phyloP scores from a whole-genome alignment of 2,797 vertebrate genomes.

The Heteromormyrus szaboi region DNA sequence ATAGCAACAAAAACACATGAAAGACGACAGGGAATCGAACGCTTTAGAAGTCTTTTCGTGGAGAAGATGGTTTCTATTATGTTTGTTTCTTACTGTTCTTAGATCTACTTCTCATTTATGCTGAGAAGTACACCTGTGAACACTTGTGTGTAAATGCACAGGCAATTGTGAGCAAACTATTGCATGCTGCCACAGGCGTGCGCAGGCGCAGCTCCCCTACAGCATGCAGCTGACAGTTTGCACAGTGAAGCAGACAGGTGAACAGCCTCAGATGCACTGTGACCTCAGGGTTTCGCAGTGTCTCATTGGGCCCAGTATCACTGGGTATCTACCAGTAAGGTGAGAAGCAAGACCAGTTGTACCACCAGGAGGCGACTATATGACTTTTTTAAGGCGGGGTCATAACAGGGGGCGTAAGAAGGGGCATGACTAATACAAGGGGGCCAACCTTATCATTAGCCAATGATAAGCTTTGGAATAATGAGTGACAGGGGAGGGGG shows the following conservation, averaged over 20 bases:
- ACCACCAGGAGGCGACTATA: background rate
- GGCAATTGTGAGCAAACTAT: background rate
- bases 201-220: constrained; percentile 8
- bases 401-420: background rate
- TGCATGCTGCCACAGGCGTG: background rate
- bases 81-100: background rate
- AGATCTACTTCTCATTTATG: background rate
- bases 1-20: background rate
- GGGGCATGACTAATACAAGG: background rate
- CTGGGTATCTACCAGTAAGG: background rate
- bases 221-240: constrained; percentile 25
- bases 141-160: background rate
- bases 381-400: background rate
- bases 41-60: background rate
- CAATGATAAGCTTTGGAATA: background rate
- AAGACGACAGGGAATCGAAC: background rate
- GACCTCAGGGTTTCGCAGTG: constrained; percentile 59
- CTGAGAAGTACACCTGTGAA: background rate
- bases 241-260: constrained; percentile 48
- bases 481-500: background rate
- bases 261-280: constrained; percentile 44
- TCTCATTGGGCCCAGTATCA: constrained; percentile 45
- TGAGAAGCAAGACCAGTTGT: background rate
- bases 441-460: background rate
- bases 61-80: background rate